phyloP scores from a whole-genome alignment of 2,888 invertebrate species.

The Yponomeuta malinellus region DNA sequence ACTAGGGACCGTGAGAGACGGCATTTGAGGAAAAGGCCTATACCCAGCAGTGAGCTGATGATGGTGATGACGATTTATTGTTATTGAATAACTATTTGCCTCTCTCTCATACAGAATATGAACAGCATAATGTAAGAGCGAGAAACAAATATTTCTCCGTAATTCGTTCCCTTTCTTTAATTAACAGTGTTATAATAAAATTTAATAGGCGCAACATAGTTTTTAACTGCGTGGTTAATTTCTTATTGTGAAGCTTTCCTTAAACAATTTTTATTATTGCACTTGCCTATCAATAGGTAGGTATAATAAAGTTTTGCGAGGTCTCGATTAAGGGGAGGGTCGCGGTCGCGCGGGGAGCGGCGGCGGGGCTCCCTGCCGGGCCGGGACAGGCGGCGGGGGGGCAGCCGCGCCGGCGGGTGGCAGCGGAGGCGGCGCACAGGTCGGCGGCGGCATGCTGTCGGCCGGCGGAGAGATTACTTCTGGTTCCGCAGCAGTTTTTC shows the following conservation, averaged over 20 bases:
- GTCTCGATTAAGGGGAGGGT: neutral
- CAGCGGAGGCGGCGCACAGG: conserved; percentile 77
- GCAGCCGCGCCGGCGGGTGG: conserved; percentile 52
- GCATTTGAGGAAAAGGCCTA: too few species aligned
- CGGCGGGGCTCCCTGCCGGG: conserved; percentile 77
- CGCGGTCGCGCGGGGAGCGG: conserved; percentile 79
- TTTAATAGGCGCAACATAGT: neutral
- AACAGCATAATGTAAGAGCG: too few species aligned
- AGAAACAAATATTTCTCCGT: too few species aligned
- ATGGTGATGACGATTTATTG: too few species aligned
- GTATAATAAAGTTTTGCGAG: conserved; percentile 5
- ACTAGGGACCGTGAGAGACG: too few species aligned
- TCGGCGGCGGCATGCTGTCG: conserved; percentile 78
- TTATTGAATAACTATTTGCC: too few species aligned
- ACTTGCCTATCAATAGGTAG: neutral
- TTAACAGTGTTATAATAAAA: too few species aligned
- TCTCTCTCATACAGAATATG: too few species aligned
- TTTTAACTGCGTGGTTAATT: neutral
- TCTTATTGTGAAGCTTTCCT: neutral
- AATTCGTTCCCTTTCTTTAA: too few species aligned
- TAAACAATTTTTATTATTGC: conserved; percentile 2
- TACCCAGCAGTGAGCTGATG: too few species aligned
- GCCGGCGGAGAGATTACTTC: conserved; percentile 66
- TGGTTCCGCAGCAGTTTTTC: conserved; percentile 45
- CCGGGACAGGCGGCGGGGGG: conserved; percentile 68